phyloP scores from a whole-genome alignment of 2,797 vertebrate species.

The Micromesistius poutassou region DNA sequence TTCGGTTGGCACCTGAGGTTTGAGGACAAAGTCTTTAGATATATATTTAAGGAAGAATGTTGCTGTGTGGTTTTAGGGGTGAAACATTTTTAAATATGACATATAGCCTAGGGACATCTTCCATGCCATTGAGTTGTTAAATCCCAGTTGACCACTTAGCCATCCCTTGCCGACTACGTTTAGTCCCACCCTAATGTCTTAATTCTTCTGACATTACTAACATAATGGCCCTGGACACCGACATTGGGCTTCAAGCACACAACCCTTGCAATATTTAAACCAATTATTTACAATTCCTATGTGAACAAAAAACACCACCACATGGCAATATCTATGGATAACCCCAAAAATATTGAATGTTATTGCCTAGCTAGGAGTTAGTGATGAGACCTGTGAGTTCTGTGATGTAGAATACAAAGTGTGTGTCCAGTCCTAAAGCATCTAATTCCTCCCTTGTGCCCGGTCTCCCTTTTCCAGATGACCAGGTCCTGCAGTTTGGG shows the following conservation, averaged over 20 bases:
- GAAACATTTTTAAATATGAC: background rate
- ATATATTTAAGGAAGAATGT: background rate
- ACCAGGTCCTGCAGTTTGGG: conserved; percentile 73
- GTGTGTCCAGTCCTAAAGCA: background rate
- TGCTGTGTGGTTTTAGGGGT: background rate
- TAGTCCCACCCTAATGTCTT: background rate
- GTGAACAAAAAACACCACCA: background rate
- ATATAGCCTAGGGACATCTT: background rate
- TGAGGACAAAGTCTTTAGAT: background rate
- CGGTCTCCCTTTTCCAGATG: conserved; percentile 55
- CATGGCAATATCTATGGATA: background rate
- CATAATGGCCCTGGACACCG: background rate
- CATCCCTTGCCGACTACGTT: background rate
- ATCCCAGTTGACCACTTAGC: background rate
- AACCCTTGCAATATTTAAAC: background rate
- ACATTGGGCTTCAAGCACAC: background rate
- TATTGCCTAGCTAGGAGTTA: background rate
- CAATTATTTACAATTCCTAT: background rate
- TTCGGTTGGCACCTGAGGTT: background rate
- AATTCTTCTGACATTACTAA: background rate
- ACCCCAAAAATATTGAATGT: background rate
- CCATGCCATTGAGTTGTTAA: background rate
- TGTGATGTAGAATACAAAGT: background rate
- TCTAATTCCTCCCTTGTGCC: background rate
- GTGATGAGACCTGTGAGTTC: background rate